Evolutionary conservation across 2,797 vertebrate genomes (phyloP).

Genomic region (Pseudochirops corinnae): DNA sequence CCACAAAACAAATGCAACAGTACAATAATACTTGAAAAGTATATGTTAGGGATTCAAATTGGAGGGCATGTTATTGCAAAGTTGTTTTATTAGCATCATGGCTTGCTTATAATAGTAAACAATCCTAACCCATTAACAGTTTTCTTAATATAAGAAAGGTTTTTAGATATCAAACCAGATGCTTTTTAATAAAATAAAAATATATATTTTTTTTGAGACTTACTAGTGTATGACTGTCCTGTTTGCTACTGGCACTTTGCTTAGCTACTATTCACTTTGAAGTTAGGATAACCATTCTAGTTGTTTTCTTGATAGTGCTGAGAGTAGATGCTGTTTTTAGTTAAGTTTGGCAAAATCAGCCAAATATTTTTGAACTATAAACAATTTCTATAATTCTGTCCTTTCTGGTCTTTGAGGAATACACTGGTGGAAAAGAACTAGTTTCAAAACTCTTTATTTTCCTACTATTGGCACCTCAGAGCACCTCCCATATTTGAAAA

Average conservation of each 20-base stretch:
- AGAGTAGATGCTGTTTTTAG: not conserved
- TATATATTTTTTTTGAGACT: not conserved
- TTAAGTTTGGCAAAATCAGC: not conserved
- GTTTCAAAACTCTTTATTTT: conserved; percentile 55
- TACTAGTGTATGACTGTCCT: not conserved
- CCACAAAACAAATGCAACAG: conserved; percentile 2
- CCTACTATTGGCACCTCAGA: conserved; percentile 63
- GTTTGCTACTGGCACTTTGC: conserved; percentile 14
- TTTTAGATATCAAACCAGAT: not conserved
- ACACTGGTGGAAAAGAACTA: conserved; percentile 19
- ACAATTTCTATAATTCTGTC: conserved; percentile 7
- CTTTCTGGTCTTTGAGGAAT: conserved; percentile 52
- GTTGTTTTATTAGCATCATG: conserved; percentile 3
- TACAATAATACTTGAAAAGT: not conserved
- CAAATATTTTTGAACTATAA: not conserved
- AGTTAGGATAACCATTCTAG: not conserved
- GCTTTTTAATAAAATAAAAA: conserved; percentile 26
- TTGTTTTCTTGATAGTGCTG: not conserved
- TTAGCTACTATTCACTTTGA: conserved; percentile 25
- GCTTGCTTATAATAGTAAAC: not conserved
- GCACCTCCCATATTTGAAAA: conserved; percentile 71
- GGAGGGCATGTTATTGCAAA: conserved; percentile 2
- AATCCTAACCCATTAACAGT: conserved; percentile 38
- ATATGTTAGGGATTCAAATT: not conserved
- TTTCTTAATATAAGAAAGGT: not conserved